These are phyloP conservation scores for Mareca penelope DNA, from an alignment of 2,797 vertebrate species.

Conservation along the genomic window DNA sequence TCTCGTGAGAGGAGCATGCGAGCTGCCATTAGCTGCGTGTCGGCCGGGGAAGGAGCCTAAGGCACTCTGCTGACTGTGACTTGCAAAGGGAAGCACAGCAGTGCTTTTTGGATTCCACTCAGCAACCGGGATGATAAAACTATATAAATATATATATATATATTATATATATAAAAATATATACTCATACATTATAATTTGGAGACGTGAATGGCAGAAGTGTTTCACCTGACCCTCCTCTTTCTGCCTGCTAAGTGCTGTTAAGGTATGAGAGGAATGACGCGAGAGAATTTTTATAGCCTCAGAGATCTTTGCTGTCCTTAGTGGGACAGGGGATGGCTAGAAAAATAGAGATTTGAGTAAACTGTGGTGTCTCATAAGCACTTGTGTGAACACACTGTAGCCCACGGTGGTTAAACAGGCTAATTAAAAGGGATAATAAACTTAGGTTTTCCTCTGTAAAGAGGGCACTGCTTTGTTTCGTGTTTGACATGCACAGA, in stretches of 20 bases:
- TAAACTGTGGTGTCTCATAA: not conserved
- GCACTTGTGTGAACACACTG: not conserved
- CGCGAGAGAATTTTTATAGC: not conserved
- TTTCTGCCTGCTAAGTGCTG: not conserved
- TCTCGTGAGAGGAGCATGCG: conserved; percentile 13
- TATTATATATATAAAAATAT: not conserved
- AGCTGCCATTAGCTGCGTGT: not conserved
- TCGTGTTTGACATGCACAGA: not conserved
- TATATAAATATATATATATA: not conserved
- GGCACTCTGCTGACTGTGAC: not conserved
- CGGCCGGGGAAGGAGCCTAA: not conserved
- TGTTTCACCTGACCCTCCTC: not conserved
- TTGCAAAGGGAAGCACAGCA: not conserved
- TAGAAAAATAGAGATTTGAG: not conserved
- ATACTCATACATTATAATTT: not conserved
- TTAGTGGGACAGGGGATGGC: not conserved
- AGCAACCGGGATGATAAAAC: not conserved
- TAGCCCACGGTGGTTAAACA: not conserved
- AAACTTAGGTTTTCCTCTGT: not conserved
- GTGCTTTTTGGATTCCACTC: not conserved
- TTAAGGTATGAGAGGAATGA: not conserved
- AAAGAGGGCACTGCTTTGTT: not conserved
- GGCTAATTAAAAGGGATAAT: not conserved
- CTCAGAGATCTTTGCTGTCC: not conserved
- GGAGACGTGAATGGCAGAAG: not conserved